Conservation (phyloP, 2,113 vertebrate genomes). For the Pygathrix nemaeus region DNA sequence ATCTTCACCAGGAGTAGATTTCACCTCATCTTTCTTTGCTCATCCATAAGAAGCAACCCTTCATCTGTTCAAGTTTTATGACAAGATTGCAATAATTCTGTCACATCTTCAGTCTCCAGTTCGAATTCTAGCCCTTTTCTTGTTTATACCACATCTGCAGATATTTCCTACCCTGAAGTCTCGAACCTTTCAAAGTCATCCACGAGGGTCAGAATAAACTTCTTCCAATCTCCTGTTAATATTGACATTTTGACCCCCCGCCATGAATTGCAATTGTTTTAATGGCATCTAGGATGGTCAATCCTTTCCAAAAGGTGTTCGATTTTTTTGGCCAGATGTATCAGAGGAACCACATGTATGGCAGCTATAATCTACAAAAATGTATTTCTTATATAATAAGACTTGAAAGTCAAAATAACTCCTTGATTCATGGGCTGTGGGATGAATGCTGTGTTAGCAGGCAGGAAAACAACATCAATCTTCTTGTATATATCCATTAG, state of each 20-base stretch:
- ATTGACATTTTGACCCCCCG: background rate
- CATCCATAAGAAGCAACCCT: background rate
- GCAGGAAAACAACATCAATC: background rate
- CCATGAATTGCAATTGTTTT: background rate
- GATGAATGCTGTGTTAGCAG: background rate
- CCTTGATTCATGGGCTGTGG: background rate
- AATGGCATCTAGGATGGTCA: background rate
- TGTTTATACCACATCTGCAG: background rate
- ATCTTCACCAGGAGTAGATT: background rate
- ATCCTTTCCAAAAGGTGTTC: background rate
- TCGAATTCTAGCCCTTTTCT: background rate
- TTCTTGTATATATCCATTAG: background rate
- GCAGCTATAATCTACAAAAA: background rate
- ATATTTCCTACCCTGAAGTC: background rate
- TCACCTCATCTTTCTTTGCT: background rate
- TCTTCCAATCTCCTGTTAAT: background rate
- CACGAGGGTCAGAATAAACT: background rate
- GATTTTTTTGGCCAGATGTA: background rate
- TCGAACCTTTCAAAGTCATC: background rate
- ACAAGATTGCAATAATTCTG: background rate
- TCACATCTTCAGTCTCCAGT: background rate
- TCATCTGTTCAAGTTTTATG: background rate
- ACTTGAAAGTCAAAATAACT: background rate
- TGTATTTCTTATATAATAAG: background rate
- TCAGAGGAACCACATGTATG: background rate